Percentiles rank a stretch among this genome's conserved stretches.
Evolutionary conservation across 2,888 invertebrate genomes (phyloP).

Genomic region (Hypomecis punctinalis): DNA sequence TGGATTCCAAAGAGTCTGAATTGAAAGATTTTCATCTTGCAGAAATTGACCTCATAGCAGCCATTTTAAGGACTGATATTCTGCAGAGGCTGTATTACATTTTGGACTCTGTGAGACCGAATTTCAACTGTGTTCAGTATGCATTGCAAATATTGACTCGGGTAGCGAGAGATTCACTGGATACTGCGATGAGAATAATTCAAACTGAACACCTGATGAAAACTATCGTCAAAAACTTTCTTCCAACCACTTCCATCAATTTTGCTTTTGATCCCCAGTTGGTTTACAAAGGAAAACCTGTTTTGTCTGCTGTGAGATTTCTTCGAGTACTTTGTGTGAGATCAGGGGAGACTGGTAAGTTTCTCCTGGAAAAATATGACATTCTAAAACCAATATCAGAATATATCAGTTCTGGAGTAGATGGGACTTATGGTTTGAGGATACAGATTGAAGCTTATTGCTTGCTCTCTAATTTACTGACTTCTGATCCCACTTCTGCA

Average conservation of each 20-base stretch:
- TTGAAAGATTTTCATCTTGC: slow-evolving; percentile 95
- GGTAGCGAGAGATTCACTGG: slow-evolving; percentile 90
- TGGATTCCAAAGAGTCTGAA: slow-evolving; percentile 84
- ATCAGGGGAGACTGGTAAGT: slow-evolving; percentile 79
- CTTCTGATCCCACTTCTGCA: slow-evolving; percentile 79
- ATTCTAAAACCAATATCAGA: slow-evolving; percentile 82
- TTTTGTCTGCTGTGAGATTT: slow-evolving; percentile 89
- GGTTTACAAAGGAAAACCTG: slow-evolving; percentile 87
- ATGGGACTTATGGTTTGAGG: slow-evolving; percentile 80
- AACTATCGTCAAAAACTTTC: slow-evolving; percentile 84
- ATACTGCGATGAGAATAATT: slow-evolving; percentile 87
- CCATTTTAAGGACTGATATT: slow-evolving; percentile 90
- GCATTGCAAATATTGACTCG: slow-evolving; percentile 92
- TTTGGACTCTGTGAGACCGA: slow-evolving; percentile 88
- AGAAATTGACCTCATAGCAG: slow-evolving; percentile 92
- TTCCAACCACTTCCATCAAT: slow-evolving; percentile 75
- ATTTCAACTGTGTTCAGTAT: slow-evolving; percentile 89
- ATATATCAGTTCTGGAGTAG: slow-evolving; percentile 83
- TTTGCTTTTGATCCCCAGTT: slow-evolving; percentile 70
- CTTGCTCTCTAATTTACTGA: slow-evolving; percentile 83
- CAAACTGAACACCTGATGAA: slow-evolving; percentile 87
- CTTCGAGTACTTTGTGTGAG: slow-evolving; percentile 89
- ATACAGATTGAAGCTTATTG: slow-evolving; percentile 88
- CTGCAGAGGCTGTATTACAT: slow-evolving; percentile 91
- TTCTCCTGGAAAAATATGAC: slow-evolving; percentile 82